These are phyloP conservation scores for Apostichopus californicus DNA, from an alignment of 35 echinoderm and acorn worm species.

Conservation along the genomic window DNA sequence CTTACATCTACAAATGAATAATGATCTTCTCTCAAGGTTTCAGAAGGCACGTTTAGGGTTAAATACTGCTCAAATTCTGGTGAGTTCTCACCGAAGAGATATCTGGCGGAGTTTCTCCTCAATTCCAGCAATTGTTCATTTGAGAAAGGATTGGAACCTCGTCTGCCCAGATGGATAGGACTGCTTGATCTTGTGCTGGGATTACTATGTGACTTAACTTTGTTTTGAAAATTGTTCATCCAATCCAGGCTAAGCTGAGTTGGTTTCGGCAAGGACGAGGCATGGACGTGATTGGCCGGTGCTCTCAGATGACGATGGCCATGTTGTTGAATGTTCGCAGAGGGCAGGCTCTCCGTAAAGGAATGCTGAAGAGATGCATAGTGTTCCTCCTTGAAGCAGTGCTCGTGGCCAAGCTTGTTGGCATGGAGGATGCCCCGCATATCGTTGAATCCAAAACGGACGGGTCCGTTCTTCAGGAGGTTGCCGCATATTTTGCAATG, in stretches of 20 bases:
- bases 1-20: neutral
- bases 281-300: slow-evolving; percentile 17
- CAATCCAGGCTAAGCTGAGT: slow-evolving; percentile 12
- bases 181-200: slow-evolving; percentile 20
- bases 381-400: slow-evolving; percentile 38
- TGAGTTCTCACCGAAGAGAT: slow-evolving; percentile 47
- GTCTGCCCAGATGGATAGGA: slow-evolving; percentile 24
- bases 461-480: slow-evolving; percentile 22
- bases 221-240: slow-evolving; percentile 28
- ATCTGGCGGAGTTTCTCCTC: slow-evolving; percentile 16
- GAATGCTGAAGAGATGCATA: slow-evolving; percentile 12
- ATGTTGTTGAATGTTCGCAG: neutral
- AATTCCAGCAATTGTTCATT: slow-evolving; percentile 21
- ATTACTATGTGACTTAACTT: slow-evolving; percentile 21
- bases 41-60: slow-evolving; percentile 22
- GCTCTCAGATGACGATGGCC: neutral
- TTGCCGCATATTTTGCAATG: slow-evolving; percentile 42
- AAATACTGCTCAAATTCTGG: slow-evolving; percentile 56
- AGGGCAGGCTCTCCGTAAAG: neutral
- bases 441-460: slow-evolving; percentile 56
- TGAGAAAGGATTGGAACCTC: neutral
- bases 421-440: slow-evolving; percentile 25
- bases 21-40: slow-evolving; percentile 27
- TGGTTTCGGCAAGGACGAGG: slow-evolving; percentile 45
- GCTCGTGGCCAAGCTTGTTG: slow-evolving; percentile 45